Percentiles rank a stretch among this genome's conserved stretches.
phyloP scores from a whole-genome alignment of 1,140 invertebrate species.

The Drosophila sechellia region DNA sequence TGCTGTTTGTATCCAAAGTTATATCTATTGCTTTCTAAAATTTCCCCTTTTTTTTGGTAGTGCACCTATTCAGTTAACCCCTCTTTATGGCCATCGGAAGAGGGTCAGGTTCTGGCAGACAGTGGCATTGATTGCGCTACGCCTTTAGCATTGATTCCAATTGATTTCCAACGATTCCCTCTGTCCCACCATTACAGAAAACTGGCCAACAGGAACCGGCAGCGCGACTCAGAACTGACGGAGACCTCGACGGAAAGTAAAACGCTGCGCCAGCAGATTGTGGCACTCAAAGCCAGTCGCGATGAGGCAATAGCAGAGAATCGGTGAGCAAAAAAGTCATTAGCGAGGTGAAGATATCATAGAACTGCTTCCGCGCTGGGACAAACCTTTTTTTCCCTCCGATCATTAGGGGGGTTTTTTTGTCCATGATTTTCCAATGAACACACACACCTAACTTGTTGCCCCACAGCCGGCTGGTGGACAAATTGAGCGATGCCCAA shows the following conservation, averaged over 20 bases:
- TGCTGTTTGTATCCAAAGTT: too few relatives aligned
- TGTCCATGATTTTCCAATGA: slow-evolving; percentile 31
- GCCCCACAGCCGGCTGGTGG: slow-evolving; percentile 59
- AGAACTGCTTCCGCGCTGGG: slow-evolving; percentile 52
- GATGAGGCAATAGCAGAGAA: slow-evolving; percentile 83
- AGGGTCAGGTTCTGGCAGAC: slow-evolving; percentile 34
- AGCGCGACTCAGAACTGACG: slow-evolving; percentile 69
- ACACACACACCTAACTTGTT: slow-evolving; percentile 10
- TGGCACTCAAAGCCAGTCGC: slow-evolving; percentile 72
- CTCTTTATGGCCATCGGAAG: slow-evolving; percentile 41
- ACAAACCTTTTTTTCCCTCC: slow-evolving; percentile 15
- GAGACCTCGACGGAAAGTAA: slow-evolving; percentile 78
- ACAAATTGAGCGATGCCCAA: slow-evolving; percentile 68
- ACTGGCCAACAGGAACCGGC: slow-evolving; percentile 67
- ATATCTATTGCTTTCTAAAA: neutral
- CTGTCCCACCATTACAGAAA: slow-evolving; percentile 50
- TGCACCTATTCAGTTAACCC: slow-evolving; percentile 5
- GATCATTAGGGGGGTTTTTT: slow-evolving; percentile 57
- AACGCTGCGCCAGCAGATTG: slow-evolving; percentile 76
- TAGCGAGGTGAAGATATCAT: slow-evolving; percentile 38
- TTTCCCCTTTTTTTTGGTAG: slow-evolving; percentile 7
- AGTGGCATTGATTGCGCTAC: slow-evolving; percentile 24
- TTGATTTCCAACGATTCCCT: slow-evolving; percentile 15
- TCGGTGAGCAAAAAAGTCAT: slow-evolving; percentile 66
- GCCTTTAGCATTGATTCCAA: slow-evolving; percentile 22